Evolutionary conservation across 2,113 vertebrate genomes (phyloP), one percentile per base, ranked within the genome.

Genomic region (Lota lota): DNA sequence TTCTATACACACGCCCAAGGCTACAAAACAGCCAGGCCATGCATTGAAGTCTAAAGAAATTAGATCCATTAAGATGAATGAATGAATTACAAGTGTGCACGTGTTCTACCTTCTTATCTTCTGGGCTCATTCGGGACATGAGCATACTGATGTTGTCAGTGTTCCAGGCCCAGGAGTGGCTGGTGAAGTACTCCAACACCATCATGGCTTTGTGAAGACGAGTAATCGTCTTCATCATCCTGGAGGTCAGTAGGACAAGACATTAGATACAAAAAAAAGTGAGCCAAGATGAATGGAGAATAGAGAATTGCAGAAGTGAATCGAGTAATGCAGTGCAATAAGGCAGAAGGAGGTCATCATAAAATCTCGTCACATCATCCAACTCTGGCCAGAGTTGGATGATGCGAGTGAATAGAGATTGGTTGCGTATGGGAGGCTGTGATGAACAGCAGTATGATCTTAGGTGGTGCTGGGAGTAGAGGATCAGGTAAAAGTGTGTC

Each of bases 181-280:
- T 98, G 85, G 97, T 98, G 81, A 99, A 99, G 82, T 98, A 99
- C 79, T 99, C 97, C 86, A 99, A 83, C 2, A 98, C 91, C 92
- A 98, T 79, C 97, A 98, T 94, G 89, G 95, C 93, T 89, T 91
- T 99, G 85, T 99, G 96, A 79, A 99, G 94, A 76, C 97, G 95
- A 62, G 93, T 95, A 88, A 99, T 98, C 36, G 96, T 93, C 93
- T 96, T 99, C 97, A 99, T 99, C 97, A 99, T 99, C 93, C 97
- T 97, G 78, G 66, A 61, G 69, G 24, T 28, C 66, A 73, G 86
- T 57, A 51, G 69, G 63, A 70, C 75, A 66, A 22, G 67, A 73
- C 53, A 47, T 71, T 70, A 85, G 50, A 47, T 63, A 18, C 22
- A 11, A 63, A 22, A n/a, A 17, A 11, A 47, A 7, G 0, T n/a